Conservation (phyloP, 2,797 vertebrate species). For the Chloroceryle inda region DNA sequence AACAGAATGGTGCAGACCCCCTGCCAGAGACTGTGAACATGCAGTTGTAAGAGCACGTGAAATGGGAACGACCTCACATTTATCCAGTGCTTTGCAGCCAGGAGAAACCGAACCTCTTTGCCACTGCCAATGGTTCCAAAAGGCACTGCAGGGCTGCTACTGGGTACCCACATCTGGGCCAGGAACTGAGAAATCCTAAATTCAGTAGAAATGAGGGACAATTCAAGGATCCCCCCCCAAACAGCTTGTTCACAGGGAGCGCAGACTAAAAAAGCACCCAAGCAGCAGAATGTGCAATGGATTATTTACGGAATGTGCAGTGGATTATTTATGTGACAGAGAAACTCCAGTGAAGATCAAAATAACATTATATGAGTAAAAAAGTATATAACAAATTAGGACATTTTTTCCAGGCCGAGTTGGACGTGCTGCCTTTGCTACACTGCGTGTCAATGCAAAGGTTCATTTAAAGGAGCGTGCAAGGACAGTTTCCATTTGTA, state of each 20-base stretch:
- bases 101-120: not conserved
- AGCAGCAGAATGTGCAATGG: not conserved
- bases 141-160: not conserved
- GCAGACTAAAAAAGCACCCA: accelerated
- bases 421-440: slow-evolving; percentile 1
- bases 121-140: not conserved
- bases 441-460: not conserved
- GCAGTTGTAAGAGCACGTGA: not conserved
- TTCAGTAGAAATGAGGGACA: not conserved
- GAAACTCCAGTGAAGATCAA: not conserved
- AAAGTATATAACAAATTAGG: not conserved
- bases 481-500: slow-evolving; percentile 4
- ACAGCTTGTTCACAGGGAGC: not conserved
- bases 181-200: not conserved
- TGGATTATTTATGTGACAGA: not conserved
- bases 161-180: not conserved
- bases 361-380: not conserved
- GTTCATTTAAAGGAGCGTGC: not conserved
- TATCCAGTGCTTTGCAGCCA: not conserved
- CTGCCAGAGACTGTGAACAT: not conserved
- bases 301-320: not conserved
- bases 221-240: not conserved
- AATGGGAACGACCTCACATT: not conserved
- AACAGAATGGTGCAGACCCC: not conserved
- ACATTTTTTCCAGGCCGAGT: not conserved